phyloP scores from a whole-genome alignment of 53 echinoderm and acorn worm genomes.

The Astropecten irregularis region DNA sequence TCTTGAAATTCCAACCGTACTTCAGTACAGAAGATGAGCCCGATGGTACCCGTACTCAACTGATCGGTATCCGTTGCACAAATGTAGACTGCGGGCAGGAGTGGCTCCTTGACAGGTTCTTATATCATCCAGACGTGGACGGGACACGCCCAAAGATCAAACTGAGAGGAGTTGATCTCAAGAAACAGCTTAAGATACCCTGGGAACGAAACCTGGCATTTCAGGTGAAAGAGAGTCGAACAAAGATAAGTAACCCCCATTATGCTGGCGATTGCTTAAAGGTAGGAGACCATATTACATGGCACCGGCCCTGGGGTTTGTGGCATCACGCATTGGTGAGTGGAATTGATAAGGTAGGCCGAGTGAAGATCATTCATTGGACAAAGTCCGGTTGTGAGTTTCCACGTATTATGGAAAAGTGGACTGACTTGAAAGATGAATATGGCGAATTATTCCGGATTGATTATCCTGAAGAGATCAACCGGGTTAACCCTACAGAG shows the following conservation, averaged over 20 bases:
- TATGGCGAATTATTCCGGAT: conserved; percentile 48
- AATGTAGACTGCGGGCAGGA: conserved; percentile 17
- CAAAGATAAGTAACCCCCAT: conserved; percentile 5
- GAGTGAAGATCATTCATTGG: conserved; percentile 46
- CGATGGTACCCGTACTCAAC: neutral
- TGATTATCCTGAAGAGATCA: conserved; percentile 36
- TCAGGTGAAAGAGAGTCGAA: conserved; percentile 8
- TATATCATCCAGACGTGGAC: conserved; percentile 7
- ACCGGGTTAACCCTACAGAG: conserved; percentile 20
- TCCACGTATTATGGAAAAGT: neutral
- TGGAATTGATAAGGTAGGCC: neutral
- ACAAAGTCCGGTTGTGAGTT: neutral
- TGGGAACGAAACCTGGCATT: conserved; percentile 17
- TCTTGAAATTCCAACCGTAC: neutral
- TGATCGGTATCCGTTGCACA: conserved; percentile 16
- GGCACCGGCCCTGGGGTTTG: conserved; percentile 20
- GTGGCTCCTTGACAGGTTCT: conserved; percentile 10
- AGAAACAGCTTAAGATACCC: conserved; percentile 13
- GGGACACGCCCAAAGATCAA: neutral
- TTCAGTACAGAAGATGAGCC: neutral
- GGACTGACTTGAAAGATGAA: neutral
- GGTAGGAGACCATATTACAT: conserved; percentile 61
- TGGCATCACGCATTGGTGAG: conserved; percentile 73
- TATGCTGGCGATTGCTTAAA: conserved; percentile 7
- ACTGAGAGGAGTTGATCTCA: conserved; percentile 15